Base-by-base conservation (phyloP, 2,113 vertebrate genomes). In the Clupea harengus region DNA sequence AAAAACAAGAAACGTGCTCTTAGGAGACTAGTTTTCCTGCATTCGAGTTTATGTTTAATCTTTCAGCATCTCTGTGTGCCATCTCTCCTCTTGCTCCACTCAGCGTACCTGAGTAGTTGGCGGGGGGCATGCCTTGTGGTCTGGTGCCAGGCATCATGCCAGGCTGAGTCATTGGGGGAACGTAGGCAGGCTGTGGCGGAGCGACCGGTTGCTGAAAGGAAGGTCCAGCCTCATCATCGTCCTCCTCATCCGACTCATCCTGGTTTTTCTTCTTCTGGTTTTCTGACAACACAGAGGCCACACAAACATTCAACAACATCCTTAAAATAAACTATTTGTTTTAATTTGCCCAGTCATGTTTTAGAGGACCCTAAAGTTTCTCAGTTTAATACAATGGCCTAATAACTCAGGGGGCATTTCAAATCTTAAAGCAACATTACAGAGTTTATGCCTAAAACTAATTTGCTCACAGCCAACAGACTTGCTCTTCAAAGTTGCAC, bases 181-280 rank as follows among this genome's bases (percentile, higher is more conserved):
- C 95, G 78, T 97, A 99, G 39, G 95, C 94, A 72, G 96, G 90
- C 81, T 97, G 98, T 0, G 97, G 96, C 86, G 97, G 97, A 86
- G 97, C 93, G 50, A 94, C 92, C n/a, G 95, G 95, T 82, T 96
- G 95, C 4, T 96, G 97, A 93, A 94, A 96, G 44, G 98, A 98
- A 64, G 97, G 97, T 45, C 98, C 98, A 46, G 98, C 94, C 84
- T 96, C 96, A 17, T 99, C 97, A 1, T 98, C 98, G 5, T 97
- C 97, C 0, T 98, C 97, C 1, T 98, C 97, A 89, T 99, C 98
- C 45, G 98, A 99, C 93, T 99, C 98, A 84, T 99, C 98, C 88
- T 97, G 97, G 83, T 95, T 96, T 83, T 98, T 99, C 93, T 97
- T 99, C 91, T 99, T 99, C 90, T 98, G 97, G 91, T 97, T 97